Conservation (phyloP, 1,140 invertebrate species). For the Euschistus heros region DNA sequence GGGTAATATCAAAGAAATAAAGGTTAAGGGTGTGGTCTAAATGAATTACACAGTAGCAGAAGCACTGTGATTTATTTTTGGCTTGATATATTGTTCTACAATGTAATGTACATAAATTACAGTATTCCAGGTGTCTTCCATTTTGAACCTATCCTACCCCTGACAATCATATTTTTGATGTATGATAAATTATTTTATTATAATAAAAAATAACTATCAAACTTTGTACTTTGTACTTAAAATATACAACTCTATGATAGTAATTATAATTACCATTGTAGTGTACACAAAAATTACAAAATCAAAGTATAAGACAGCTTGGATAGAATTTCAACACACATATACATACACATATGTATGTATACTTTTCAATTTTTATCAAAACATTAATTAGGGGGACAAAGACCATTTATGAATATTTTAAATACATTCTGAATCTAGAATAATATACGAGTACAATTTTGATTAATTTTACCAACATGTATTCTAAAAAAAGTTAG, state of each 20-base stretch:
- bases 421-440: not conserved
- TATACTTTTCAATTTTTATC: not conserved
- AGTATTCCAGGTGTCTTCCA: not conserved
- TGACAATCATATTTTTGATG: too few species aligned
- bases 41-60: not conserved
- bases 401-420: not conserved
- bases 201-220: too few species aligned
- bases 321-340: not conserved
- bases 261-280: too few species aligned
- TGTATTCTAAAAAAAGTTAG: not conserved
- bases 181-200: too few species aligned
- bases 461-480: not conserved
- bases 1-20: too few species aligned
- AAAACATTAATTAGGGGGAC: not conserved
- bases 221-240: too few species aligned
- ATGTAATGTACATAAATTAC: not conserved
- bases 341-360: not conserved
- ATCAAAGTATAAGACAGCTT: not conserved
- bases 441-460: not conserved
- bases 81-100: not conserved
- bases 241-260: too few species aligned
- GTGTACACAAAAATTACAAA: too few species aligned
- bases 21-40: not conserved
- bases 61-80: not conserved
- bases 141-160: too few species aligned